phyloP scores from a whole-genome alignment of 1,140 invertebrate genomes.

The Sycophila sp. region DNA sequence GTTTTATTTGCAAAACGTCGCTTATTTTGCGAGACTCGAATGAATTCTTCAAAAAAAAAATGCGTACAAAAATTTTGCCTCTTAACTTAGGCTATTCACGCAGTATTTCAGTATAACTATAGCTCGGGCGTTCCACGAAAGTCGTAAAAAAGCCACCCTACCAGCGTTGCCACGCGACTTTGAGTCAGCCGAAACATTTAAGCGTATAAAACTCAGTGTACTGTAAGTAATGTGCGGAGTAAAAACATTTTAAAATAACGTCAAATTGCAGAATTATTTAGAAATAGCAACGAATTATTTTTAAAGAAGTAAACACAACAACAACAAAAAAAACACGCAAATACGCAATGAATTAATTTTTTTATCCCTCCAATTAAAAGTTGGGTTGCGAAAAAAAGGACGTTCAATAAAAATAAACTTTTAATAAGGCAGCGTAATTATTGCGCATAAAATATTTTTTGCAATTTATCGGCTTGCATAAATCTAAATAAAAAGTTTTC shows the following conservation, averaged over 20 bases:
- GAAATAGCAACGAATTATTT: conserved; percentile 1
- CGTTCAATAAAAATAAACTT: too few species aligned
- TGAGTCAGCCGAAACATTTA: conserved; percentile 15
- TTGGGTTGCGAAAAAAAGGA: too few species aligned
- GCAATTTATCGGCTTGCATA: too few species aligned
- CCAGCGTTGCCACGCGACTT: conserved; percentile 42
- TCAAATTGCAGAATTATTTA: too few species aligned
- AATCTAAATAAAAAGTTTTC: not conserved
- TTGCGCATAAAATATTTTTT: too few species aligned
- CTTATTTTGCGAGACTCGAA: too few species aligned
- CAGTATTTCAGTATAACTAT: conserved; percentile 1
- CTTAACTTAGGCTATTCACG: not conserved
- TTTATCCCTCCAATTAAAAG: too few species aligned
- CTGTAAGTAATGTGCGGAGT: not conserved
- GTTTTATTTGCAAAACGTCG: too few species aligned
- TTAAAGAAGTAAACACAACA: not conserved
- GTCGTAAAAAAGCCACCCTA: conserved; percentile 45
- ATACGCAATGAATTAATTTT: not conserved
- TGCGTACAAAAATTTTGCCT: too few species aligned
- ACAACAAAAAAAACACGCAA: too few species aligned
- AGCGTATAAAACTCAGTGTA: not conserved
- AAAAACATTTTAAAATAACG: conserved; percentile 11
- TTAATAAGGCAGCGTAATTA: too few species aligned
- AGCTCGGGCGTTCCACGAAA: conserved; percentile 36
- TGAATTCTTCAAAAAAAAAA: too few species aligned